These are phyloP conservation scores for Intellagama lesueurii DNA, from an alignment of 2,797 vertebrate genomes.

Conservation along the genomic window DNA sequence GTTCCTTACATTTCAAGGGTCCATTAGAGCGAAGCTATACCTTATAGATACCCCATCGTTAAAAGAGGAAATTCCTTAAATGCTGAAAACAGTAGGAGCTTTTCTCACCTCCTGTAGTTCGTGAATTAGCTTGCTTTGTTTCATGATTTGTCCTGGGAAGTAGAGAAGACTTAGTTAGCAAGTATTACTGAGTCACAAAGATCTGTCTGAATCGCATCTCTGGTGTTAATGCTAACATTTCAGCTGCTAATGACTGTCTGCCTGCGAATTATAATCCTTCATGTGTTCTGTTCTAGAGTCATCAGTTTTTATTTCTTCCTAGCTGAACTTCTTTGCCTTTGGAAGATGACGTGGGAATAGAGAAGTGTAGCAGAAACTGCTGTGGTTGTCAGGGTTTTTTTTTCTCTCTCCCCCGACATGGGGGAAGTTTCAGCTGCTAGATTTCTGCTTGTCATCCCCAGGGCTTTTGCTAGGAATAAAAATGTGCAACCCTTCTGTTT, in stretches of 20 bases:
- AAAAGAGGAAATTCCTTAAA: no score
- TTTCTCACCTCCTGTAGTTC: no score
- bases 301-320: background rate
- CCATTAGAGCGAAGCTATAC: no score
- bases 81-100: no score
- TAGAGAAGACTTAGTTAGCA: no score
- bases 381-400: background rate
- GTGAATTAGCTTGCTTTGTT: no score
- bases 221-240: no score
- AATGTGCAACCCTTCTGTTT: background rate
- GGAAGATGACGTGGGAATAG: background rate
- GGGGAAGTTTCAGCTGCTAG: background rate
- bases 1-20: background rate
- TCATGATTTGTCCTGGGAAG: no score
- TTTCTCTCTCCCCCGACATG: background rate
- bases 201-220: no score
- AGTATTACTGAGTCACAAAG: no score
- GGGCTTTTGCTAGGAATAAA: background rate
- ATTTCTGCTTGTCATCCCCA: background rate
- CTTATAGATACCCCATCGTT: no score
- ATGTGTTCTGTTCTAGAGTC: background rate
- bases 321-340: background rate
- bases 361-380: background rate
- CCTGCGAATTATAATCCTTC: background rate
- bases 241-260: no score